Evolutionary conservation across 2,888 invertebrate species (phyloP).

Genomic region (Microctonus aethiopoides): DNA sequence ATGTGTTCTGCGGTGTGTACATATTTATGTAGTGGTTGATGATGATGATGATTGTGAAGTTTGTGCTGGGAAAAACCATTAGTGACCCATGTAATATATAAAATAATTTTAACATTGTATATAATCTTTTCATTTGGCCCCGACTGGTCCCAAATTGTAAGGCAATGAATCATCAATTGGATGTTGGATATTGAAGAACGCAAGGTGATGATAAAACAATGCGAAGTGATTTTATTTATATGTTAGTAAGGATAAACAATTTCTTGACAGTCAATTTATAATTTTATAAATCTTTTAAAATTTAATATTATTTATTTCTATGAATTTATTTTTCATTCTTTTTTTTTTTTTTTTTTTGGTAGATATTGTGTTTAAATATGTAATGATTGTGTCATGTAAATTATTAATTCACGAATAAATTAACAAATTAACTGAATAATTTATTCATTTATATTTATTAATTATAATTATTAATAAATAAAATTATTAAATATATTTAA

Average conservation of each 20-base stretch:
- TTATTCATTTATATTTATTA: background rate
- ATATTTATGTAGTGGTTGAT: no score
- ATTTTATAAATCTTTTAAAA: background rate
- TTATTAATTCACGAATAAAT: background rate
- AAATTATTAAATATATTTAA: no score
- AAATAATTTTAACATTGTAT: background rate
- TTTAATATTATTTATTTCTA: background rate
- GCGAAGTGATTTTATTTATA: background rate
- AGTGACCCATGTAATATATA: conserved; percentile 29
- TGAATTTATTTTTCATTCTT: background rate
- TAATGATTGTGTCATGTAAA: no score
- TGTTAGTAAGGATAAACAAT: background rate
- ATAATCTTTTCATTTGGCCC: conserved; percentile 1
- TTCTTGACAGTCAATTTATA: background rate
- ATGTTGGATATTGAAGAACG: conserved; percentile 17
- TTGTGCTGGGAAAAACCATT: conserved; percentile 36
- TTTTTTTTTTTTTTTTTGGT: background rate
- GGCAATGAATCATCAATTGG: conserved; percentile 20
- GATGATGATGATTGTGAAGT: background rate
- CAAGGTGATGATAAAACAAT: conserved; percentile 10
- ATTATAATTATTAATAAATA: no score
- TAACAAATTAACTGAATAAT: background rate
- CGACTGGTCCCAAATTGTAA: conserved; percentile 8
- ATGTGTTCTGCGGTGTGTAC: conserved; percentile 44
- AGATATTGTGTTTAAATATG: no score